Evolutionary conservation across 2,888 invertebrate species (phyloP), one percentile per base, ranked within the genome.

Genomic region (Helicoverpa assulta): DNA sequence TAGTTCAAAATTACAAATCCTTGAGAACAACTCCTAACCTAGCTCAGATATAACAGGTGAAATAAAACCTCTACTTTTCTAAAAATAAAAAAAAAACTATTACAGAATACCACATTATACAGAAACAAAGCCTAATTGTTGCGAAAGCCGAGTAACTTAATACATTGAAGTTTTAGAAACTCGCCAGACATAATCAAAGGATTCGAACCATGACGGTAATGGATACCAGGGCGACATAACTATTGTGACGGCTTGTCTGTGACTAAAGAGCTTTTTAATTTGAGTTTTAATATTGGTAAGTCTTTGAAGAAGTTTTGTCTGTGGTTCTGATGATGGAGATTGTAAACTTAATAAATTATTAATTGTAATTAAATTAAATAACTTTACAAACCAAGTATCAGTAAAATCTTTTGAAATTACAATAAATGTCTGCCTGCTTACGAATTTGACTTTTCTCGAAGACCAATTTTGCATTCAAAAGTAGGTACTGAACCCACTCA

Each of bases 121-220:
- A 6, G 21, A 50, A 26, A 71, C 66, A 67, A 69, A 75, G 52
- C 57, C 40, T 80, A 77, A 83, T 81, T 77, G 67, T 83, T 80
- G 60, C 75, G 78, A 81, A 81, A 81, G 52, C 52, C 58, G 64
- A 54, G 82, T 73, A 83, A 83, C 29, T 12, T 19, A 63, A 84
- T 74, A 78, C 62, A 51, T 40, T 58, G 14, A 73, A 81, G 71
- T 80, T 83, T 83, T 75, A 75, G 78, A 76, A 75, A 84, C 71
- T 69, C 37, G 26, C 51, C 64, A 76, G 74, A 83, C 76, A 61
- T 74, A 80, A 78, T 81, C 80, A 78, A 83, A 76, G 76, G 72
- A 72, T 72, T 8, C 72, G 59, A 80, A 77, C 69, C 84, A 68
- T 85, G 68, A 80, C 81, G 72, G 84, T 47, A 83, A 84, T 50